A percentile compares a stretch with the other conserved stretches of the same genome.
Conservation (phyloP, 1,140 invertebrate species). For the Nebria ingens region DNA sequence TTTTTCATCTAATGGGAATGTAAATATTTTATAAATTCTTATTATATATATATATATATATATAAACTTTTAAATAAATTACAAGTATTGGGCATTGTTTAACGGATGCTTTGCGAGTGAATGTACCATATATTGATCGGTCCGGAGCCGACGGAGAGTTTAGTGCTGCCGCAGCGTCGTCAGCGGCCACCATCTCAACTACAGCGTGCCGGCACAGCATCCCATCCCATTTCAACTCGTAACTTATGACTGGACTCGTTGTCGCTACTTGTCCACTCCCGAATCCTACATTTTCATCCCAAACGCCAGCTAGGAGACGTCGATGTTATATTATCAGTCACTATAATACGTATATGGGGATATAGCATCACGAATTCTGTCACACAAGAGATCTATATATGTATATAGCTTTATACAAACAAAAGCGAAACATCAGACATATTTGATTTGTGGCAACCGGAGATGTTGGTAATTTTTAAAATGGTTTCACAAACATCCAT, state of each 20-base stretch:
- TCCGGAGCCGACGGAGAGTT: constrained; percentile 2
- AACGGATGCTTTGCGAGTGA: not conserved
- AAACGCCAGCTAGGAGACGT: too few relatives aligned
- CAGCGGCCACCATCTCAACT: constrained; percentile 14
- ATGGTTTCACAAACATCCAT: too few relatives aligned
- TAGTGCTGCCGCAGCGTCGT: constrained; percentile 16
- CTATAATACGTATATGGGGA: not conserved
- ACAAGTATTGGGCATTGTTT: constrained; percentile 2
- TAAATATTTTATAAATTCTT: too few relatives aligned
- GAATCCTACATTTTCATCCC: constrained; percentile 13
- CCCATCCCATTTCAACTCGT: not conserved
- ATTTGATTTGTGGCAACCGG: not conserved
- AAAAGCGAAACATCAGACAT: not conserved
- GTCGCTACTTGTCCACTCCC: not conserved
- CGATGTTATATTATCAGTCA: not conserved
- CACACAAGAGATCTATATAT: not conserved
- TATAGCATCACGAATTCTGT: not conserved
- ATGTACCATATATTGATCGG: constrained; percentile 15
- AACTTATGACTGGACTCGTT: not conserved
- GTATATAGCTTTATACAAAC: not conserved
- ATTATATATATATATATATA: too few relatives aligned
- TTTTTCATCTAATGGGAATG: too few relatives aligned
- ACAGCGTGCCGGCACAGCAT: too few relatives aligned
- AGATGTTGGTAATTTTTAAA: too few relatives aligned
- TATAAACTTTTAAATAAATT: too few relatives aligned